Evolutionary conservation across 2,888 invertebrate species (phyloP), one percentile per base, ranked within the genome.

Genomic region (Spicauda simplicius): DNA sequence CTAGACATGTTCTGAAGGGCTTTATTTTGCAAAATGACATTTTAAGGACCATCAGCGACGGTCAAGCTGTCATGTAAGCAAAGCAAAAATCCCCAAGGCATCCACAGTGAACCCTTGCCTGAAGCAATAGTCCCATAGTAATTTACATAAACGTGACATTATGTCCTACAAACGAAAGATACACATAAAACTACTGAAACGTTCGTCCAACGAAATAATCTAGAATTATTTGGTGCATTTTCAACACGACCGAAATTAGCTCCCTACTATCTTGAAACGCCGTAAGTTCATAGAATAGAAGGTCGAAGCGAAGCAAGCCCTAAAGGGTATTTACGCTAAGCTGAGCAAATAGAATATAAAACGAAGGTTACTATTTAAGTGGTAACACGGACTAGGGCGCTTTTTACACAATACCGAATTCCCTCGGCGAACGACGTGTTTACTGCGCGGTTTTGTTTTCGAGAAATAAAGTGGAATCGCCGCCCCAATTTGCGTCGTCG

Each of bases 321-420:
- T 58, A 41, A 64, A 64, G 64, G 58, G 50, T 66, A 60, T 60
- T 66, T 66, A 66, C 66, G 60, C 59, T 66, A 66, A 66, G 66
- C 60, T 66, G 60, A 60, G 60, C 63, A 66, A 50, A 66, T 66
- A 60, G 55, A 66, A 66, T 60, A 66, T 59, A 59, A 59, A 65
- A 65, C 45, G 59, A 60, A 60, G 61, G 66, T 67, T 67, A 67
- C 50, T 41, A 66, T 60, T 67, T 56, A 61, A 67, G 66, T 61
- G 55, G 61, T 20, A 60, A 66, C n/a, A 67, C 56, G 61, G 56
- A 60, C 37, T 41, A 61, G 67, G 56, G 25, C 19, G 37, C 61
- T 62, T 67, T 67, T 67, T 61, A 61, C 66, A 66, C 41, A 67
- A 67, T 57, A 59, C 61, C 56, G 56, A 56, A 61, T 50, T 67